Evolutionary conservation across 2,797 vertebrate genomes (phyloP).

Genomic region (Coccyzus lansbergi): DNA sequence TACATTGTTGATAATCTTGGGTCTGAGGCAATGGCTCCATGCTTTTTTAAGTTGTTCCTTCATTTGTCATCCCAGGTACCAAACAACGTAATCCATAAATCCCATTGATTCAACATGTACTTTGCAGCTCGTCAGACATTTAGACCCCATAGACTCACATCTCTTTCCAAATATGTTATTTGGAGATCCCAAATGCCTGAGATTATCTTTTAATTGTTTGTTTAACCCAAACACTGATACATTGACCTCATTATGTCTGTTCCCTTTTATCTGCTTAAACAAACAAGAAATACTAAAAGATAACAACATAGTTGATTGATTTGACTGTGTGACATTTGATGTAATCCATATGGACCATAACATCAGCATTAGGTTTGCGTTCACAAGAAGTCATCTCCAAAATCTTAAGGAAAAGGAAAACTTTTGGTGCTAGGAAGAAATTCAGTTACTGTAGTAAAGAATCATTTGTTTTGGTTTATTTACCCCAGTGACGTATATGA

Average conservation of each 20-base stretch:
- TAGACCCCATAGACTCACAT: not conserved
- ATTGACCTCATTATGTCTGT: not conserved
- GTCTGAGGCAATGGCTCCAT: not conserved
- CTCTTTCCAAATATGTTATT: not conserved
- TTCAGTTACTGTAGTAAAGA: constrained; percentile 12
- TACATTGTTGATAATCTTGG: not conserved
- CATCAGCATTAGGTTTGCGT: not conserved
- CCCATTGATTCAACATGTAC: not conserved
- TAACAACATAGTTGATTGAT: constrained; percentile 8
- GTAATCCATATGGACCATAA: not conserved
- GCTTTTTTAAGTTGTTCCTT: not conserved
- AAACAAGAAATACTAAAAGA: constrained; percentile 27
- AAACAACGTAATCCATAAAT: not conserved
- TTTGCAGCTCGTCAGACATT: not conserved
- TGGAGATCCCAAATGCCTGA: constrained; percentile 1
- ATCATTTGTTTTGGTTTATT: constrained; percentile 28
- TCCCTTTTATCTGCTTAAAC: constrained; percentile 28
- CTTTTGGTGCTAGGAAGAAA: constrained; percentile 11
- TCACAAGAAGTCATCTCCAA: not conserved
- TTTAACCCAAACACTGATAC: not conserved
- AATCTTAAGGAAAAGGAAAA: constrained; percentile 24
- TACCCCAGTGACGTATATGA: not conserved
- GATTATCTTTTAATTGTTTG: constrained; percentile 29
- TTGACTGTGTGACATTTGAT: not conserved
- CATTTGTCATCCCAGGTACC: not conserved